phyloP scores from a whole-genome alignment of 2,888 invertebrate species.

The Hybos culiciformis region DNA sequence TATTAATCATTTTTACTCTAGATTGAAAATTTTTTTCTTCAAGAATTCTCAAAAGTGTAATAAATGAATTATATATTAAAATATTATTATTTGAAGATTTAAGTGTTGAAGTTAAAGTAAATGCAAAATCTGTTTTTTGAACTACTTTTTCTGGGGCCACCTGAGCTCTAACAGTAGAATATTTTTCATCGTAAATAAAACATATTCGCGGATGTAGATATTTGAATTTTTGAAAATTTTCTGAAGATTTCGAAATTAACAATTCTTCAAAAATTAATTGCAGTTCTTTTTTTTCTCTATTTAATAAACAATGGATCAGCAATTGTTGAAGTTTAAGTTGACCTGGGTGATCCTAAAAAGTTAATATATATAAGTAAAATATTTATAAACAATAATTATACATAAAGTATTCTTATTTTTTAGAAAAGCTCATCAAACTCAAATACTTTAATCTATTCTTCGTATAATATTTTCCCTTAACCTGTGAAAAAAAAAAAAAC shows the following conservation, averaged over 20 bases:
- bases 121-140: conserved; percentile 15
- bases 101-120: conserved; percentile 20
- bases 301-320: conserved; percentile 27
- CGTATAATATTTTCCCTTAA: too few species aligned
- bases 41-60: conserved; percentile 19
- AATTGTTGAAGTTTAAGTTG: too few species aligned
- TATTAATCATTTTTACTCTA: neutral
- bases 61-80: conserved; percentile 26
- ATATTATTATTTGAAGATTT: conserved; percentile 21
- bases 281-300: conserved; percentile 22
- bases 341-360: too few species aligned
- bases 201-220: conserved; percentile 20
- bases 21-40: conserved; percentile 14
- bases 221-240: conserved; percentile 16
- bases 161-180: conserved; percentile 16
- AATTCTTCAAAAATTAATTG: conserved; percentile 19
- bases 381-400: too few species aligned
- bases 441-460: too few species aligned
- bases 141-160: conserved; percentile 15
- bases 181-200: conserved; percentile 13
- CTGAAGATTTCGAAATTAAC: conserved; percentile 14
- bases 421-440: too few species aligned
- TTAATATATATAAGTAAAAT: too few species aligned
- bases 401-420: too few species aligned
- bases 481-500: too few species aligned